These are phyloP conservation scores for Nycticorax nycticorax DNA, from an alignment of 2,113 vertebrate genomes.

Conservation along the genomic window DNA sequence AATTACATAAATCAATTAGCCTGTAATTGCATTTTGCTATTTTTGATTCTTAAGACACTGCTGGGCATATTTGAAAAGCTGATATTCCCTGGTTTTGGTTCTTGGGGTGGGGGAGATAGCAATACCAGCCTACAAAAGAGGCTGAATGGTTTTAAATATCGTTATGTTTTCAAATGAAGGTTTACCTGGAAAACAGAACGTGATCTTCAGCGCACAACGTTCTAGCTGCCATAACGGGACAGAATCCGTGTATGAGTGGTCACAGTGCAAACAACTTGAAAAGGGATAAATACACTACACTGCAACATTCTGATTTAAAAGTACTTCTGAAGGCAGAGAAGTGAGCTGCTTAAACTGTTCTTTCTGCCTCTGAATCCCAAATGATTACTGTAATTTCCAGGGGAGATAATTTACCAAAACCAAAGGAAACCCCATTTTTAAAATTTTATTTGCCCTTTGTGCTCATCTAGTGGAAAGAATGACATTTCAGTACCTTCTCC, in stretches of 20 bases:
- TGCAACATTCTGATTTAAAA: neutral
- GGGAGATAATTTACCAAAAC: neutral
- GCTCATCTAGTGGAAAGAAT: neutral
- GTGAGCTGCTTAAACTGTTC: neutral
- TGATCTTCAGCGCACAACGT: neutral
- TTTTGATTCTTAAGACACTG: constrained; percentile 22
- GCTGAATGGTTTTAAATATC: neutral
- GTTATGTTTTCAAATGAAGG: neutral
- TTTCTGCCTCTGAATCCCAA: neutral
- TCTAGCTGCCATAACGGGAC: neutral
- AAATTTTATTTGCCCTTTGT: neutral
- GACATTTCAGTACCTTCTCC: neutral
- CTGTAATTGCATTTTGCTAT: constrained; percentile 23
- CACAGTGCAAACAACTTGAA: neutral
- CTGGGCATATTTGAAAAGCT: neutral
- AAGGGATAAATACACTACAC: neutral
- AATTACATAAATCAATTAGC: constrained; percentile 57
- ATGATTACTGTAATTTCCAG: neutral
- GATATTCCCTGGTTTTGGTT: neutral
- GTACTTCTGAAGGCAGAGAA: neutral
- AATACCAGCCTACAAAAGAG: neutral
- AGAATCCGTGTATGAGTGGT: neutral
- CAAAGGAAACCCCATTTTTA: neutral
- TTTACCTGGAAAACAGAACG: neutral
- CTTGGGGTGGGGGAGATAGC: neutral